Evolutionary conservation across 1,140 invertebrate species (phyloP).

Genomic region (Ooceraea biroi): DNA sequence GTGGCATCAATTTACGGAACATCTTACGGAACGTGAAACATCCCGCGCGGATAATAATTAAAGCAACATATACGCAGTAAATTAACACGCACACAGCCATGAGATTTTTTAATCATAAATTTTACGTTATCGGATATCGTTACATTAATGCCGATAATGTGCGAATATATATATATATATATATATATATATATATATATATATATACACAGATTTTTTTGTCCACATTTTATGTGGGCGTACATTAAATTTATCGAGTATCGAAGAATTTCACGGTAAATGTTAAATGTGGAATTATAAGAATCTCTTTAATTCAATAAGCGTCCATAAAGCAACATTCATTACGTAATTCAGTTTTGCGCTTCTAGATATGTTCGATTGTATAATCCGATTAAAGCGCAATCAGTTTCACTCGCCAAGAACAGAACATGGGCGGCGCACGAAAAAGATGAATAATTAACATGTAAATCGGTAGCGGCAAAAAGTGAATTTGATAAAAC

Average conservation of each 20-base stretch:
- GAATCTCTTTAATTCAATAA: slow-evolving; percentile 29
- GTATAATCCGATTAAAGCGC: slow-evolving; percentile 28
- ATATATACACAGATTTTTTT: no score
- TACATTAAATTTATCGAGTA: slow-evolving; percentile 10
- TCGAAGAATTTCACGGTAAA: slow-evolving; percentile 9
- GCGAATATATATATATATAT: no score
- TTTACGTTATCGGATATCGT: no score
- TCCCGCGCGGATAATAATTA: no score
- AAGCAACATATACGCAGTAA: no score
- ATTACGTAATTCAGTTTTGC: slow-evolving; percentile 45
- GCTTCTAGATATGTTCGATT: slow-evolving; percentile 7
- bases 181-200: no score
- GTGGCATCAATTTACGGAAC: slow-evolving; percentile 47
- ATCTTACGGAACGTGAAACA: slow-evolving; percentile 25
- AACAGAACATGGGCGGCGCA: not conserved
- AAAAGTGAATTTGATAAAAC: slow-evolving; percentile 25
- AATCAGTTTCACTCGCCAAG: slow-evolving; percentile 26
- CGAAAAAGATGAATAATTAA: slow-evolving; percentile 3
- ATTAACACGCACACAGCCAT: no score
- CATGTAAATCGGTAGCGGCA: not conserved
- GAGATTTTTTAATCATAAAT: no score
- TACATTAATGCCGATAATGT: no score
- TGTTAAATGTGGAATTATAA: slow-evolving; percentile 31
- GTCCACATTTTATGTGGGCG: not conserved
- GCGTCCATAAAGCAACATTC: slow-evolving; percentile 24